A percentile compares a stretch with the other conserved stretches of the same genome.
Conservation (phyloP, 2,888 invertebrate species). For the Lochmaea crataegi region DNA sequence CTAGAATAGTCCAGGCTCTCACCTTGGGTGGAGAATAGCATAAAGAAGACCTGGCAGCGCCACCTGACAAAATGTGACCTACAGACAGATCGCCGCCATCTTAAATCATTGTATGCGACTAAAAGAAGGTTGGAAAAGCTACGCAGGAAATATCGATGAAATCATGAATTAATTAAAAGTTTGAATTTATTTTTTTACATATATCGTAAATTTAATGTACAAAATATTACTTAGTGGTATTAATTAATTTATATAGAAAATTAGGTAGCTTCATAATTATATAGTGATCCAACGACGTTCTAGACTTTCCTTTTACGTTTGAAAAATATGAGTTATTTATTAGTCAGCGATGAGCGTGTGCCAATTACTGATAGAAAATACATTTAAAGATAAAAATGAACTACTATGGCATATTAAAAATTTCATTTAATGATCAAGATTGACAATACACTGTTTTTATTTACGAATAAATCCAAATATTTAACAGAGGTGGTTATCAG, state of each 20-base stretch:
- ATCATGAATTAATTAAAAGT: background rate
- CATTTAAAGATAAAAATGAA: background rate
- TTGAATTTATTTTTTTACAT: constrained; percentile 15
- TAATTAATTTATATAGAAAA: background rate
- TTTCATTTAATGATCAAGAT: no score
- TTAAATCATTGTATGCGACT: background rate
- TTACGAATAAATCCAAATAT: no score
- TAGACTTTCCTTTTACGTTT: no score
- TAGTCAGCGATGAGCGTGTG: background rate
- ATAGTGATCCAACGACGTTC: background rate
- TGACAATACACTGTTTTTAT: no score
- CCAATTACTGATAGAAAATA: background rate
- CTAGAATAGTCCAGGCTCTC: constrained; percentile 96
- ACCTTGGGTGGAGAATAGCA: constrained; percentile 81
- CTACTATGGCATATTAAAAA: background rate
- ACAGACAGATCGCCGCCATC: constrained; percentile 1
- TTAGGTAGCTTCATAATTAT: background rate
- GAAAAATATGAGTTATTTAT: no score
- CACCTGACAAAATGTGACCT: constrained; percentile 39
- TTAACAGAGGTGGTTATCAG: no score
- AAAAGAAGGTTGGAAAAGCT: constrained; percentile 1
- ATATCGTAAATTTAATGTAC: background rate
- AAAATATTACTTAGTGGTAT: background rate
- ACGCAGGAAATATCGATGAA: constrained; percentile 12
- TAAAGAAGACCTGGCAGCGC: constrained; percentile 59